phyloP scores from a whole-genome alignment of 2,113 vertebrate species.

The Hiodon tergisus region DNA sequence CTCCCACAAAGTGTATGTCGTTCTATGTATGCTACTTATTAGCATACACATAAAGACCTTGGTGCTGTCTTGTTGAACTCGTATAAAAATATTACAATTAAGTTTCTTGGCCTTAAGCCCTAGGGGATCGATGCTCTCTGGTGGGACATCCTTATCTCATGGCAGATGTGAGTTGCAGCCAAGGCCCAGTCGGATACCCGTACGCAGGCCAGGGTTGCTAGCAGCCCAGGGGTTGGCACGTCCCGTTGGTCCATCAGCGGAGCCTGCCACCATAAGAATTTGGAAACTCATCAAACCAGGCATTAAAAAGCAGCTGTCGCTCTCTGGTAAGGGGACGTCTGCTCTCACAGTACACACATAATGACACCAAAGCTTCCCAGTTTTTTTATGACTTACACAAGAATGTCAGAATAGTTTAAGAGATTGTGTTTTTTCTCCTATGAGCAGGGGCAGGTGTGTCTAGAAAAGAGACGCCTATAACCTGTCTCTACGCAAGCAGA shows the following conservation, averaged over 20 bases:
- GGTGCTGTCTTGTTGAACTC: too few species aligned
- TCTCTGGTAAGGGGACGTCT: constrained; percentile 40
- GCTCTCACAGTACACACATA: not conserved
- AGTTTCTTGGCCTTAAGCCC: too few species aligned
- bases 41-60: too few species aligned
- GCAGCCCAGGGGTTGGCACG: constrained; percentile 26
- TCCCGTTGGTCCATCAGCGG: constrained; percentile 24
- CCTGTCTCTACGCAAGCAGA: constrained; percentile 38
- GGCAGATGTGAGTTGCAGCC: constrained; percentile 55
- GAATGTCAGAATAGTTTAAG: too few species aligned
- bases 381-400: too few species aligned
- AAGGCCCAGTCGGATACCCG: constrained; percentile 54
- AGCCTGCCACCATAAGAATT: constrained; percentile 42
- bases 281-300: constrained; percentile 58
- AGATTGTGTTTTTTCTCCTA: not conserved
- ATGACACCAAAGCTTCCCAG: too few species aligned
- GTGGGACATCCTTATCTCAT: not conserved
- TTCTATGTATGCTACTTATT: too few species aligned
- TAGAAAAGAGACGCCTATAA: constrained; percentile 35
- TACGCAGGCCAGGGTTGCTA: constrained; percentile 35
- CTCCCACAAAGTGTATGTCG: too few species aligned
- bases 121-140: not conserved
- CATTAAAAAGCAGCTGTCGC: constrained; percentile 42
- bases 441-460: constrained; percentile 33
- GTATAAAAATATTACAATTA: too few species aligned